A percentile compares a stretch with the other conserved stretches of the same genome.
These are phyloP conservation scores for Adoxophyes honmai DNA, from an alignment of 1,140 invertebrate species.

Conservation along the genomic window DNA sequence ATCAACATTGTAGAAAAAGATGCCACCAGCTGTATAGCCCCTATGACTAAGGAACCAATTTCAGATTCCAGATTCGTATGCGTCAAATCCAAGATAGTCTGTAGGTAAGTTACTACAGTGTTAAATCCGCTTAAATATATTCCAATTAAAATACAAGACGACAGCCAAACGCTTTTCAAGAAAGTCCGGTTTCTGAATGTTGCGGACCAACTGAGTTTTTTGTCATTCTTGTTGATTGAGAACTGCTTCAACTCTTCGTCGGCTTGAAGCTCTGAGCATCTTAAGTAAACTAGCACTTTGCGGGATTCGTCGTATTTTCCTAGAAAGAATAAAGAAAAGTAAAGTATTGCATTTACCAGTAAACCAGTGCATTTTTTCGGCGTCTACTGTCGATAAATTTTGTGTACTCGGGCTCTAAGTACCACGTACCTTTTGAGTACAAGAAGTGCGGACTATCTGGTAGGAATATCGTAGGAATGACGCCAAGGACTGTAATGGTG, in stretches of 20 bases:
- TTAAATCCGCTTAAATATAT: conserved; percentile 80
- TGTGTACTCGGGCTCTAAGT: not conserved
- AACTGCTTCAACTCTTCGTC: conserved; percentile 35
- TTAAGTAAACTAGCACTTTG: conserved; percentile 26
- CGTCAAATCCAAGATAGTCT: conserved; percentile 80
- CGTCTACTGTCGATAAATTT: no score
- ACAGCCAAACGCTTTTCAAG: conserved; percentile 28
- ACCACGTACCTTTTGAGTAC: conserved; percentile 34
- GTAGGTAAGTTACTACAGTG: conserved; percentile 84
- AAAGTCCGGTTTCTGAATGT: conserved; percentile 29
- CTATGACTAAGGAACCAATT: conserved; percentile 82
- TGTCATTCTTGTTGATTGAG: not conserved
- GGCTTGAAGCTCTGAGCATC: conserved; percentile 31
- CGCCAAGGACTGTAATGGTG: conserved; percentile 5
- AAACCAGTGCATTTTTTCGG: no score
- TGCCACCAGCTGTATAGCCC: conserved; percentile 77
- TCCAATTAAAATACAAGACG: not conserved
- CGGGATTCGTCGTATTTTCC: conserved; percentile 26
- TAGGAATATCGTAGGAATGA: conserved; percentile 27
- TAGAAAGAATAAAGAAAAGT: conserved; percentile 19
- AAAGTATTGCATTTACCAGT: no score
- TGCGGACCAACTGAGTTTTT: conserved; percentile 19
- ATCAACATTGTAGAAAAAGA: conserved; percentile 74
- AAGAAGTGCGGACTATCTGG: conserved; percentile 39
- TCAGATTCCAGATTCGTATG: conserved; percentile 78